phyloP scores from a whole-genome alignment of 2,888 invertebrate genomes.

The Acleris laterana region DNA sequence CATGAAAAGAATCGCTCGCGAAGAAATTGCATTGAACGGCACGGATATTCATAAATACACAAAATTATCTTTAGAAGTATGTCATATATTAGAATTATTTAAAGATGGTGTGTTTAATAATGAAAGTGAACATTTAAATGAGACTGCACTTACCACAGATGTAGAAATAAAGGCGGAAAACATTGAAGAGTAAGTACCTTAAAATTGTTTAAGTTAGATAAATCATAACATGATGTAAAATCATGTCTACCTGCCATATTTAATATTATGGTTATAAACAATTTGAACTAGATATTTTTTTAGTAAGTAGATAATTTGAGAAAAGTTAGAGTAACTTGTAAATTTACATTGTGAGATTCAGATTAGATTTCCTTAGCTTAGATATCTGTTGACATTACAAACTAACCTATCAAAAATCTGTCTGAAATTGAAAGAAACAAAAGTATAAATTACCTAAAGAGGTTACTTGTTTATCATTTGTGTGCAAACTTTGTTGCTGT shows the following conservation, averaged over 20 bases:
- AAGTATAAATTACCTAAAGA: no score
- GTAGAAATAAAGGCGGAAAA: slow-evolving; percentile 75
- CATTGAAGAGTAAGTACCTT: slow-evolving; percentile 75
- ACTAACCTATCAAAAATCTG: no score
- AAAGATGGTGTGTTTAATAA: slow-evolving; percentile 63
- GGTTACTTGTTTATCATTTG: no score
- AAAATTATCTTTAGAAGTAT: slow-evolving; percentile 70
- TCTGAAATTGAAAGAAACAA: no score
- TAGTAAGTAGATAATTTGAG: no score
- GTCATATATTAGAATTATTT: slow-evolving; percentile 66
- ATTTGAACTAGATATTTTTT: no score
- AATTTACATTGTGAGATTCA: no score
- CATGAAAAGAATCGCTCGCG: slow-evolving; percentile 78
- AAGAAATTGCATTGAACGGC: slow-evolving; percentile 68
- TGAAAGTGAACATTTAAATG: slow-evolving; percentile 57
- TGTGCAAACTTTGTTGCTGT: no score
- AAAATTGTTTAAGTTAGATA: not conserved
- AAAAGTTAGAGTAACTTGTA: no score
- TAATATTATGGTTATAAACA: no score
- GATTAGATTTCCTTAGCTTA: no score
- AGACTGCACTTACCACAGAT: slow-evolving; percentile 60
- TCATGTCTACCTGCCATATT: not conserved
- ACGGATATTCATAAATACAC: slow-evolving; percentile 61
- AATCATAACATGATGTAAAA: not conserved
- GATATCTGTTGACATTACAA: no score